Percentiles rank a stretch among this genome's conserved stretches.
These are phyloP conservation scores for Rapana venosa DNA, from an alignment of 2,888 invertebrate species.

Conservation along the genomic window DNA sequence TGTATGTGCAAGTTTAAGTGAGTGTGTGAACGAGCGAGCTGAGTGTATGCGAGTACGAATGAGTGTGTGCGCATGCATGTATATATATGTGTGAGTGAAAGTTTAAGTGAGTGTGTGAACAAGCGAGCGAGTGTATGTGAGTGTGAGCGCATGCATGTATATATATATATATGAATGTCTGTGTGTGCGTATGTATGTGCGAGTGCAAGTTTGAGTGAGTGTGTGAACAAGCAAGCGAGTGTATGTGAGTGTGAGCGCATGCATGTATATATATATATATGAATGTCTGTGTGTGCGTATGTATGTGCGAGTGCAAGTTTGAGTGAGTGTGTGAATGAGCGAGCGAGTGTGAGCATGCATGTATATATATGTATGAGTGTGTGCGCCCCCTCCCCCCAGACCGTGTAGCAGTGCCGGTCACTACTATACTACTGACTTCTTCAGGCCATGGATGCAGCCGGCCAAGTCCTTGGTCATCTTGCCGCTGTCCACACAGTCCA, in stretches of 20 bases:
- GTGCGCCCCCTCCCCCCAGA: background rate
- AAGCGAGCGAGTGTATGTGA: no score
- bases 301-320: background rate
- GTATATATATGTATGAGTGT: background rate
- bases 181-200: background rate
- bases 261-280: background rate
- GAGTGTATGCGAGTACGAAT: background rate
- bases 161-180: no score
- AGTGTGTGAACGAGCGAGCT: no score
- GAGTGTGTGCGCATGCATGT: no score
- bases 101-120: background rate
- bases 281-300: background rate
- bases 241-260: background rate
- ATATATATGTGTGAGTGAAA: no score
- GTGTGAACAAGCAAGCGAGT: background rate
- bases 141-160: no score
- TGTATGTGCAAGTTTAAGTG: no score
- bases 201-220: background rate
- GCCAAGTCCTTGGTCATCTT: constrained; percentile 94
- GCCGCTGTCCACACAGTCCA: constrained; percentile 89
- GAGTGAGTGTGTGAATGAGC: background rate
- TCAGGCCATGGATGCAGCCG: constrained; percentile 90
- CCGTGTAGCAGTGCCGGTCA: no score
- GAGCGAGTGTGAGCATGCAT: background rate
- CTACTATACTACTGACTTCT: constrained; percentile 81